Evolutionary conservation across 2,797 vertebrate genomes (phyloP).

Genomic region (Labroides dimidiatus): DNA sequence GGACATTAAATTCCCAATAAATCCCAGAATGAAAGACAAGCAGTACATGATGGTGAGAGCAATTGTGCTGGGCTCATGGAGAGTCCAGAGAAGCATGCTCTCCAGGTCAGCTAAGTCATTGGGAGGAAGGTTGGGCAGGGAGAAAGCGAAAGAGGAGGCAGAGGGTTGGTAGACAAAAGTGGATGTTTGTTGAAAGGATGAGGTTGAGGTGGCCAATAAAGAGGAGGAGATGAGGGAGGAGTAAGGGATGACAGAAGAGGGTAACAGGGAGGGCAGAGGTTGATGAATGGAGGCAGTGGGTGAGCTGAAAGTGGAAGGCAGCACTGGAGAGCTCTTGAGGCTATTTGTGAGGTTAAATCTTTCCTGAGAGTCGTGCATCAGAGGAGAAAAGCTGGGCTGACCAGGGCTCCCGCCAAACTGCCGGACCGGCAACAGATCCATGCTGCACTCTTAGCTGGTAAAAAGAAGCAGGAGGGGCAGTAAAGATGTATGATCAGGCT

Average conservation of each 20-base stretch:
- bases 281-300: slow-evolving; percentile 37
- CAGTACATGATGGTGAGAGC: slow-evolving; percentile 87
- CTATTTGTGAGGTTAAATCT: slow-evolving; percentile 49
- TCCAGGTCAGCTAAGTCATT: slow-evolving; percentile 85
- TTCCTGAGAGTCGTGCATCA: slow-evolving; percentile 45
- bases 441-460: slow-evolving; percentile 27
- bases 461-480: not conserved
- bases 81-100: slow-evolving; percentile 87
- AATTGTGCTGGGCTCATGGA: slow-evolving; percentile 87
- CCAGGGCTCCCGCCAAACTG: slow-evolving; percentile 29
- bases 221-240: slow-evolving; percentile 37
- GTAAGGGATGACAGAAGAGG: slow-evolving; percentile 38
- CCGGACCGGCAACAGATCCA: slow-evolving; percentile 66
- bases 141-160: slow-evolving; percentile 27
- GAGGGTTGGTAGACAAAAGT: slow-evolving; percentile 8
- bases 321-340: slow-evolving; percentile 42
- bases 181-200: slow-evolving; percentile 21
- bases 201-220: slow-evolving; percentile 33
- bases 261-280: slow-evolving; percentile 53
- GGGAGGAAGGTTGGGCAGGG: slow-evolving; percentile 46
- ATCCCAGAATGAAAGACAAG: slow-evolving; percentile 87
- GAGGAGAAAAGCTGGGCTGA: slow-evolving; percentile 59
- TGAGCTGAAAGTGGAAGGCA: slow-evolving; percentile 39
- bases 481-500: not conserved
- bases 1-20: slow-evolving; percentile 90